Evolutionary conservation across 2,113 vertebrate genomes (phyloP).

Genomic region (Corvus hawaiiensis): DNA sequence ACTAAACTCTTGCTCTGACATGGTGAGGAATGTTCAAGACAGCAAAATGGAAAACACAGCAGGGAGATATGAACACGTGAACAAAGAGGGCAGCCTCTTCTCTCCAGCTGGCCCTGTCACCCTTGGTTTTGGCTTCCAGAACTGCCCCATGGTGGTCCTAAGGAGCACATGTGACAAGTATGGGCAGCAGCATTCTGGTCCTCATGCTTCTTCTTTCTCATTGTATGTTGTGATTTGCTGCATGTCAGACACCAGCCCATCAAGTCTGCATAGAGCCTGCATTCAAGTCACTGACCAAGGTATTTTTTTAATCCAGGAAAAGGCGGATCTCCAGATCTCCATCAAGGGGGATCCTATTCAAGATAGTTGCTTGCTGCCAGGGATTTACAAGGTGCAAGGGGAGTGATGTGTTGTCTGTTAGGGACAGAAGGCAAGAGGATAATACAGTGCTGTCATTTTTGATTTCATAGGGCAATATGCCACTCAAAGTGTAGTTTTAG

Average conservation of each 20-base stretch:
- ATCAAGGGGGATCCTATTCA: neutral
- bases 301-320: neutral
- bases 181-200: neutral
- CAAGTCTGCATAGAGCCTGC: accelerated
- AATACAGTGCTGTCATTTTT: neutral
- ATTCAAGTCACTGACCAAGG: accelerated
- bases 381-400: neutral
- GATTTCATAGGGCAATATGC: neutral
- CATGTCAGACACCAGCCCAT: neutral
- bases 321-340: neutral
- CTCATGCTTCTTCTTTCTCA: neutral
- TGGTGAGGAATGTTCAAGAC: neutral
- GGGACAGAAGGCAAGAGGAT: neutral
- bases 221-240: neutral
- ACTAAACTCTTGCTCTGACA: constrained; percentile 1
- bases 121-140: neutral
- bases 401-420: neutral
- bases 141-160: neutral
- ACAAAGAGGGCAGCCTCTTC: neutral
- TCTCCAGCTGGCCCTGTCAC: neutral
- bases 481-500: neutral
- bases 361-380: neutral
- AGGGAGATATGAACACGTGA: neutral
- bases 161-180: neutral
- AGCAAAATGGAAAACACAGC: neutral